Base-by-base conservation (phyloP, 1,140 invertebrate genomes). In the Calephelis virginiensis region DNA sequence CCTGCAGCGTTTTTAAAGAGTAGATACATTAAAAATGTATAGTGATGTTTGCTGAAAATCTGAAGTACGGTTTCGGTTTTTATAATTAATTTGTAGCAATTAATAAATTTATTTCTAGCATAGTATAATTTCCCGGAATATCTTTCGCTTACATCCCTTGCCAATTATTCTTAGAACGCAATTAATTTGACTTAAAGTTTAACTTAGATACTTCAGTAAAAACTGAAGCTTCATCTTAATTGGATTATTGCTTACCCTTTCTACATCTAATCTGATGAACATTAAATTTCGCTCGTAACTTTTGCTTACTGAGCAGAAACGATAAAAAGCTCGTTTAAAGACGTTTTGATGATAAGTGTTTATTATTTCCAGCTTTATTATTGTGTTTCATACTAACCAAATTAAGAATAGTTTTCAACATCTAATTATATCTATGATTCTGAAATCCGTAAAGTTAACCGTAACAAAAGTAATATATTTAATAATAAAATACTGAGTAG, bases 151-250 rank as follows among this genome's bases (percentile, higher is more conserved):
- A 28, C 28, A 56, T 56, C 17, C 37, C 12, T 56, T 10, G 28
- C 17, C 53, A 56, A 56, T 56, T 56, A 56, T 56, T 56, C 53
- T 56, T 56, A 56, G 28, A 14, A 56, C 53, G 53, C 17, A 56
- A 56, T 56, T 28, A 56, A 14, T 56, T 56, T 17, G 53, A 3
- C 37, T 10, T 10, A 7, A 56, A 56, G 53, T 56, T 13, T 49
- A 56, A 56, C 53, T 56, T 11, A 37, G 17, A 56, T 56, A 28
- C 37, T 28, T 17, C 28, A 28, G 14, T 37, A 56, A 56, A 56
- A 56, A 56, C 37, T 56, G 53, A 56, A 56, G 28, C 17, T 28
- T 56, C 37, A 56, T 56, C 53, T 56, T 28, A 56, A 56, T 56
- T 56, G 53, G 53, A 56, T 37, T 17, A 56, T 56, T 56, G 17